Evolutionary conservation across 2,797 vertebrate genomes (phyloP).

Genomic region (Sebastolobus alascanus): DNA sequence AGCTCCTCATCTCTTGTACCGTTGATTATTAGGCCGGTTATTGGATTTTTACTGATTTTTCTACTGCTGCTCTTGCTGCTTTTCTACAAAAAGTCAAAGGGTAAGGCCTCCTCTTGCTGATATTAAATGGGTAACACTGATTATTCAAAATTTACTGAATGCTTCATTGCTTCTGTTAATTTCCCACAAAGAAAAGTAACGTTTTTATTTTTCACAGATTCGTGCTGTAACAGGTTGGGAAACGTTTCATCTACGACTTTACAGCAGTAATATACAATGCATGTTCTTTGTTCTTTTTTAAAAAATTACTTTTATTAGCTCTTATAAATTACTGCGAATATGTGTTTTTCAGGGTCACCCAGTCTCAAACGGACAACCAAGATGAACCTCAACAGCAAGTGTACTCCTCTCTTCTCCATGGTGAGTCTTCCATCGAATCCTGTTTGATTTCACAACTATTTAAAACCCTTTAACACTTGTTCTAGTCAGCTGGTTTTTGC

Average conservation of each 20-base stretch:
- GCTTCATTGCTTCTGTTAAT: too few relatives aligned
- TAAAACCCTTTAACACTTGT: background rate
- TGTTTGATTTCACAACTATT: background rate
- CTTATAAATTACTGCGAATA: background rate
- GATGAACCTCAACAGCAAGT: background rate
- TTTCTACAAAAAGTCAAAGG: slow-evolving; percentile 8
- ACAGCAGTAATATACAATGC: background rate
- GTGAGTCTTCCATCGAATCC: slow-evolving; percentile 7
- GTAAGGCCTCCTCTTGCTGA: slow-evolving; percentile 5
- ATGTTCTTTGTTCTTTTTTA: background rate
- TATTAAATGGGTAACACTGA: background rate
- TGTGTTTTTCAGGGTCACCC: background rate
- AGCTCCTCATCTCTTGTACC: rapidly evolving
- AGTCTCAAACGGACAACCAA: background rate
- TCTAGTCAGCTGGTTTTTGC: background rate
- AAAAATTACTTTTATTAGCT: background rate
- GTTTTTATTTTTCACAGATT: slow-evolving; percentile 7
- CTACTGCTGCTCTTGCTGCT: background rate
- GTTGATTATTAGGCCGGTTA: background rate
- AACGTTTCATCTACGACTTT: background rate
- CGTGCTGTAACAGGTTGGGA: slow-evolving; percentile 18
- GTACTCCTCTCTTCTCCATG: slow-evolving; percentile 37
- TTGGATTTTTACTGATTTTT: background rate
- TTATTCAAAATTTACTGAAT: background rate
- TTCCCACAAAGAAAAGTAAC: background rate